Conservation (phyloP, 2,113 vertebrate species). For the Alosa alosa region DNA sequence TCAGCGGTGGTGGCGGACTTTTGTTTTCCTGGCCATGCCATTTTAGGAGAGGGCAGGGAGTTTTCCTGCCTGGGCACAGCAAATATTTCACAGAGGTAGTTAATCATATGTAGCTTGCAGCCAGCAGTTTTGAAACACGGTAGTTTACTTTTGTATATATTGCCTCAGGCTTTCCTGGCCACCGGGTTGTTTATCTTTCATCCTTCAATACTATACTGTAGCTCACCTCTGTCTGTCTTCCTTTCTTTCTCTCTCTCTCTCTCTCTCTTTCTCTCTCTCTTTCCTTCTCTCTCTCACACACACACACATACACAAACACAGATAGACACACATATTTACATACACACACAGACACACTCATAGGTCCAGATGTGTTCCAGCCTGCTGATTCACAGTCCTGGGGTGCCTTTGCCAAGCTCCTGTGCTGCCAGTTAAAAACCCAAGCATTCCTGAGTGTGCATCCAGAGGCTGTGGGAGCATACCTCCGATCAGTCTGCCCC, state of each 20-base stretch:
- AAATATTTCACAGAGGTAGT: neutral
- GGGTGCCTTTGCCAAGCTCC: conserved; percentile 34
- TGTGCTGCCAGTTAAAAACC: conserved; percentile 31
- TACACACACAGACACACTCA: neutral
- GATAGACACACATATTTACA: neutral
- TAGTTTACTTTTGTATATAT: conserved; percentile 6
- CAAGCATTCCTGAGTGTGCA: neutral
- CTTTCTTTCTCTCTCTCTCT: neutral
- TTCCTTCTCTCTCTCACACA: neutral
- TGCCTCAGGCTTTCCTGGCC: conserved; percentile 23
- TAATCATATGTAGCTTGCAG: conserved; percentile 11
- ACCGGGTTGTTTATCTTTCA: conserved; percentile 51
- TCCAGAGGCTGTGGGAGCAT: neutral
- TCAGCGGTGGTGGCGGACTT: neutral
- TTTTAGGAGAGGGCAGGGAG: neutral
- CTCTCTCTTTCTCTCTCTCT: neutral
- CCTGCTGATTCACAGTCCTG: conserved; percentile 50
- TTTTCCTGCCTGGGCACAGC: neutral
- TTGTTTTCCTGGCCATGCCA: neutral
- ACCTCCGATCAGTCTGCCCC: conserved; percentile 3
- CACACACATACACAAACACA: neutral
- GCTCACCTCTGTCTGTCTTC: neutral
- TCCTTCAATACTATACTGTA: conserved; percentile 26
- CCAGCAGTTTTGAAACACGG: conserved; percentile 5
- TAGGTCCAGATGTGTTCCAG: conserved; percentile 56